Percentiles rank a stretch among this genome's conserved stretches.
Conservation (phyloP, 2,797 vertebrate species). For the Spondyliosoma cantharus region DNA sequence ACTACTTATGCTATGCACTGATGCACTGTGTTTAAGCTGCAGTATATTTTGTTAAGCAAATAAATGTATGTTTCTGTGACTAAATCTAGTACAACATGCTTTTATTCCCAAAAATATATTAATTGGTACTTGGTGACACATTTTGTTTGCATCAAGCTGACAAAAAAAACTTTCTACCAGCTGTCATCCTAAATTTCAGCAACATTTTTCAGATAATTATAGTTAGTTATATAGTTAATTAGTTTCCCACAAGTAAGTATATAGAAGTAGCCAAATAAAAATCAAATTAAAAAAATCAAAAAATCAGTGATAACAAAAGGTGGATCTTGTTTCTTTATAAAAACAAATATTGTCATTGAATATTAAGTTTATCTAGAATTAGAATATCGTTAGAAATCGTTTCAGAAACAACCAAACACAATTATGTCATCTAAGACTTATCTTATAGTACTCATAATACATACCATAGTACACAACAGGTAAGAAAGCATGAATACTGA, state of each 20-base stretch:
- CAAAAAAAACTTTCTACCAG: neutral
- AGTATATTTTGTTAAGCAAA: conserved; percentile 47
- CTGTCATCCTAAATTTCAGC: neutral
- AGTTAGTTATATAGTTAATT: no score
- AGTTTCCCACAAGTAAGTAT: no score
- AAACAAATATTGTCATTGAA: neutral
- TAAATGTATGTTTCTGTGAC: conserved; percentile 33
- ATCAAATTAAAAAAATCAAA: no score
- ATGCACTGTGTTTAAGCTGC: conserved; percentile 22
- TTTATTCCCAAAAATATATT: conserved; percentile 31
- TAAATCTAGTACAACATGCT: conserved; percentile 8
- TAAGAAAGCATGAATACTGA: no score
- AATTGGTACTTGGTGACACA: conserved; percentile 3
- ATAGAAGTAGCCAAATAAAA: no score
- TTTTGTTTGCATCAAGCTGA: conserved; percentile 1
- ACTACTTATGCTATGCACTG: conserved; percentile 8
- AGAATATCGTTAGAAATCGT: no score
- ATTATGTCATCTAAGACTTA: no score
- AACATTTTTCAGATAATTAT: neutral
- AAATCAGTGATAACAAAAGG: neutral
- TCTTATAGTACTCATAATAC: no score
- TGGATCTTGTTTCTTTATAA: neutral
- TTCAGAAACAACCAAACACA: no score
- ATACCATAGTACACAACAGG: no score
- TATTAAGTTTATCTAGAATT: neutral